phyloP scores from a whole-genome alignment of 92 coral and sea anemone species.

The Porites lobata region DNA sequence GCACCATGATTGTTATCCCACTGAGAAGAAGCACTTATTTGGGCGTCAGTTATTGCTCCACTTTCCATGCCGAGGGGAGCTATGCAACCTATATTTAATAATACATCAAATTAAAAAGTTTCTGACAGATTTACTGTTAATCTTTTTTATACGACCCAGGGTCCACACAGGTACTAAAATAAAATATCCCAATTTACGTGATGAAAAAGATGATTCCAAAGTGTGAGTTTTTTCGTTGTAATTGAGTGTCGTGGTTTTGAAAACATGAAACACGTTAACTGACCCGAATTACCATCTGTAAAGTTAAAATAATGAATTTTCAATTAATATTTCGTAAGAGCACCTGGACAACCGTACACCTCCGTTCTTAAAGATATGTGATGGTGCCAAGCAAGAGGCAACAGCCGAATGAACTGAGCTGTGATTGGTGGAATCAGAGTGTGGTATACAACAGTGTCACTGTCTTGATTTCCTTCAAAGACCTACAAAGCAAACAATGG shows the following conservation, averaged over 20 bases:
- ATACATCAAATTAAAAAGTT: background rate
- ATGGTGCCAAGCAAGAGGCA: background rate
- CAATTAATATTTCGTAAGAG: too few species aligned
- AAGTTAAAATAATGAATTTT: too few species aligned
- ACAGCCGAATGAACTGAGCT: slow-evolving; percentile 2
- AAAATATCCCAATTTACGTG: too few species aligned
- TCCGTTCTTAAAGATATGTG: slow-evolving; percentile 25
- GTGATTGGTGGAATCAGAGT: background rate
- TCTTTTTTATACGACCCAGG: too few species aligned
- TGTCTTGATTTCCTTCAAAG: slow-evolving; percentile 10
- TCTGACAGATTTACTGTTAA: background rate
- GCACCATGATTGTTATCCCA: background rate
- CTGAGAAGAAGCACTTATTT: slow-evolving; percentile 16
- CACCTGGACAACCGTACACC: slow-evolving; percentile 32
- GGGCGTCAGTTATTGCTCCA: slow-evolving; percentile 1
- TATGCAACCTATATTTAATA: background rate
- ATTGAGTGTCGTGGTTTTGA: too few species aligned
- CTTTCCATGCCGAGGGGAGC: slow-evolving; percentile 35
- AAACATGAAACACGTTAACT: too few species aligned
- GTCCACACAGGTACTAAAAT: too few species aligned
- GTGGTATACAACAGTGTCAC: background rate
- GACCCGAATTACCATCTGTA: too few species aligned
- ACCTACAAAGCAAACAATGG: background rate
- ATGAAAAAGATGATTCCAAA: too few species aligned
- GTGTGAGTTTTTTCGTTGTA: too few species aligned